Percentiles rank a stretch among this genome's conserved stretches.
Evolutionary conservation across 2,888 invertebrate species (phyloP).

Genomic region (Agriopis marginaria): DNA sequence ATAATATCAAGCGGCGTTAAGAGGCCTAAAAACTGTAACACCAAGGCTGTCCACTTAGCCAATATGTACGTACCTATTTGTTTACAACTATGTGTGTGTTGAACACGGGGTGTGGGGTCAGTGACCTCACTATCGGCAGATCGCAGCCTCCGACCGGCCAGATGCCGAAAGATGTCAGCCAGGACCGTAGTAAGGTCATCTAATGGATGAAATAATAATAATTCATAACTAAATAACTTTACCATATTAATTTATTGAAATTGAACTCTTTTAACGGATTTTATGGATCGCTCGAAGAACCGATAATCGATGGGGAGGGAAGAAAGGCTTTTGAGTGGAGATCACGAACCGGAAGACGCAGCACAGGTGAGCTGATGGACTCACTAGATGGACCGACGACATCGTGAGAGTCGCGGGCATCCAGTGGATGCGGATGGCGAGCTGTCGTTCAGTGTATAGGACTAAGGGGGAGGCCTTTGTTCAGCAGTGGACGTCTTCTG

Average conservation of each 20-base stretch:
- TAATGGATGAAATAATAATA: not conserved
- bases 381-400: no score
- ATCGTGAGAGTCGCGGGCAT: no score
- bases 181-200: constrained; percentile 64
- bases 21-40: not conserved
- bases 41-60: not conserved
- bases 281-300: no score
- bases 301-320: no score
- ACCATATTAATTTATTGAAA: not conserved
- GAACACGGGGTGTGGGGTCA: constrained; percentile 67
- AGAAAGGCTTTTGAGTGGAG: no score
- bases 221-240: not conserved
- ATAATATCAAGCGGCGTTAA: not conserved
- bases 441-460: no score
- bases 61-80: not conserved
- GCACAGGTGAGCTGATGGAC: no score
- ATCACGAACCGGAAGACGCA: no score
- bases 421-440: no score
- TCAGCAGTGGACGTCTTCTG: no score
- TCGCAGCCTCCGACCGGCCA: constrained; percentile 85
- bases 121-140: constrained; percentile 81
- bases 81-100: constrained; percentile 39
- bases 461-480: no score
- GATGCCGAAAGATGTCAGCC: constrained; percentile 83
- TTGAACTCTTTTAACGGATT: no score